Evolutionary conservation across 2,113 vertebrate genomes (phyloP), one percentile per base, ranked within the genome.

Genomic region (Turdus rufiventris): DNA sequence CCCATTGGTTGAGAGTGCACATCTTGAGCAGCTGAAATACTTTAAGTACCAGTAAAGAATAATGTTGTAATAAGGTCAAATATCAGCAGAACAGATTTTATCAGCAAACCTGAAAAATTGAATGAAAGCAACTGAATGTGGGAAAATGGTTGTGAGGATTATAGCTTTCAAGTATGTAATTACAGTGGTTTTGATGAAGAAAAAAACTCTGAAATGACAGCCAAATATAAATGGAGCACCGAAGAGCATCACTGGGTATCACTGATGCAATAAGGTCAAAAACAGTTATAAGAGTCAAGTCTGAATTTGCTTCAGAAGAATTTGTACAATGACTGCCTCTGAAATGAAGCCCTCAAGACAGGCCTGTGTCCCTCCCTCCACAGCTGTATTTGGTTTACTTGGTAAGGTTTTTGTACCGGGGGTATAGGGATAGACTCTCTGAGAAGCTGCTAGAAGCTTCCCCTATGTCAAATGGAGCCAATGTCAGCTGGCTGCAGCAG

Each of bases 381-480:
- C 28, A 68, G 25, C 7, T 50, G 6, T 40, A 60, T 47, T 74
- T 40, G n/a, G 8, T 21, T 61, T 54, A 12, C 20, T 47, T 67
- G 68, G 29, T 14, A 53, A 45, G 53, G 10, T 10, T 66, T 81
- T 40, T 38, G 3, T 53, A 40, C 18, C 4, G 38, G 2, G 11
- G 8, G 4, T 43, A 20, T 10, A 38, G 31, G 18, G 18, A 5
- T 18, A 31, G 18, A 23, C 72, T 43, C 28, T n/a, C 18, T 14
- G 18, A 51, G 33, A 42, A 67, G 38, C 5, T 53, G 9, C 24
- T 40, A 18, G 53, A 53, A 60, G 7, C 7, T 60, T 60, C 16
- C 19, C 19, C 33, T 29, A 0, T n/a, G 38, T 38, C 38, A 0
- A 0, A 20, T 12, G 13, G 29, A 67, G 29, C 12, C 38, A 45